Evolutionary conservation across 2,113 vertebrate species (phyloP), one percentile per base, ranked within the genome.

Genomic region (Chionodraco myersi): DNA sequence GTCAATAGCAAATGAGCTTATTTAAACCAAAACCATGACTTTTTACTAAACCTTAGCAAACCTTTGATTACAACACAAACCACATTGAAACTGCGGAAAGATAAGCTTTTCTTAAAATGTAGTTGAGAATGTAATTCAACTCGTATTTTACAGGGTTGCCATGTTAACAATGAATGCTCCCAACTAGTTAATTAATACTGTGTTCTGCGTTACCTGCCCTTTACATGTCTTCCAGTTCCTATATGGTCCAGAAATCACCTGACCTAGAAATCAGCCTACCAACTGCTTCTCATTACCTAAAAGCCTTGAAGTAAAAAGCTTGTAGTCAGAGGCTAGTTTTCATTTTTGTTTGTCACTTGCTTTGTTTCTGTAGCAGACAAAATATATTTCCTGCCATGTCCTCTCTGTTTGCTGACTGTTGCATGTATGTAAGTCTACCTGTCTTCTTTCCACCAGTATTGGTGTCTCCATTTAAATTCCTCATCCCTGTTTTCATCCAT

Each of bases 401-500:
- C 52, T 65, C 57, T 36, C 66, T 53, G 34, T 57, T 34, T 59
- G 45, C 44, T 68, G 77, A 80, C 44, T 44, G 65, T 67, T 74
- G 4, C 2, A 64, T 75, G 8, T 65, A n/a, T 51, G 26, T 66
- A n/a, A 1, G 13, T 41, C 56, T 49, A 18, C 6, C 52, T 30
- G 3, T 57, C 64, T 51, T 75, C 11, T 69, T 47, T 18, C 1
- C 11, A 52, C 58, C 68, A 51, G 51, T 47, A 41, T 63, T 56
- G 2, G 51, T 52, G 51, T 6, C 15, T 18, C 51, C 49, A 51
- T 15, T 62, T 45, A 57, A 57, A 59, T 34, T 36, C n/a, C 9
- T 30, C 52, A 23, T 66, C 30, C 5, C 49, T 66, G 15, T 61
- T 62, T 75, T n/a, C n/a, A n/a, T n/a, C n/a, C n/a, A n/a, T n/a